Evolutionary conservation across 2,888 invertebrate species (phyloP).

Genomic region (Heliconius erato): DNA sequence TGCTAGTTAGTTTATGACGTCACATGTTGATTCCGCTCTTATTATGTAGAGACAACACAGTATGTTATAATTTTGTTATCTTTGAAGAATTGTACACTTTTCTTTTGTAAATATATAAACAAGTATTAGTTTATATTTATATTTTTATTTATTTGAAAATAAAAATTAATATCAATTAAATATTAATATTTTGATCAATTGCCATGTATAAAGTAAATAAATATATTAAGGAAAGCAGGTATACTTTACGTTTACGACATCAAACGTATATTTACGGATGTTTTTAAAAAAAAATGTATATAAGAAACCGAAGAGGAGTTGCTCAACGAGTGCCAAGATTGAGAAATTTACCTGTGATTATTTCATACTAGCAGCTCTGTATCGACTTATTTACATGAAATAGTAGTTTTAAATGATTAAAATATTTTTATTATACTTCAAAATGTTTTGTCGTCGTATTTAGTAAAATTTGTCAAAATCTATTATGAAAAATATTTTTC

Average conservation of each 20-base stretch:
- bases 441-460: background rate
- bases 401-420: background rate
- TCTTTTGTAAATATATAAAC: background rate
- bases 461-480: background rate
- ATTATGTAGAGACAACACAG: background rate
- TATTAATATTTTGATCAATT: slow-evolving; percentile 8
- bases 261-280: background rate
- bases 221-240: background rate
- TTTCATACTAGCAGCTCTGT: slow-evolving; percentile 38
- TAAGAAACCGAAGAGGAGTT: slow-evolving; percentile 10
- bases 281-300: background rate
- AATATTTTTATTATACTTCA: background rate
- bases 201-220: slow-evolving; percentile 16
- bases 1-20: background rate
- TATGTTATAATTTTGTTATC: background rate
- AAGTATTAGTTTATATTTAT: background rate
- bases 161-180: background rate
- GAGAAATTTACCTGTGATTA: slow-evolving; percentile 37
- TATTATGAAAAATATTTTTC: background rate
- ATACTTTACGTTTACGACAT: slow-evolving; percentile 1
- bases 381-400: slow-evolving; percentile 17
- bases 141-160: background rate
- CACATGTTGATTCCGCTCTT: background rate
- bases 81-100: background rate
- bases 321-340: slow-evolving; percentile 45